A percentile compares a stretch with the other conserved stretches of the same genome.
These are phyloP conservation scores for Papio anubis DNA, from an alignment of 2,113 vertebrate genomes.

Conservation along the genomic window DNA sequence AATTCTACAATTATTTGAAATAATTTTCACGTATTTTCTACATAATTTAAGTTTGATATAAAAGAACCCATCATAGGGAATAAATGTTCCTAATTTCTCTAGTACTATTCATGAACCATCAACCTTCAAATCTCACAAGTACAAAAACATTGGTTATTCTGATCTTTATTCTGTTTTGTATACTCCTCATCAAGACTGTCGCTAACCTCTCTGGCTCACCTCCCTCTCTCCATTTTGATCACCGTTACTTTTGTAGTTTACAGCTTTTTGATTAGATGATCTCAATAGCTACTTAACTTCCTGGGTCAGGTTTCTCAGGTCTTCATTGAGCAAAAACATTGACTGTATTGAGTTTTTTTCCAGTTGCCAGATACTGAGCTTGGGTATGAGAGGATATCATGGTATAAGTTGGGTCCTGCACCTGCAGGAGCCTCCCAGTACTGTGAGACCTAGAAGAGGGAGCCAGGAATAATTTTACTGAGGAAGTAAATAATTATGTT, in stretches of 20 bases:
- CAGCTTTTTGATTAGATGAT: background rate
- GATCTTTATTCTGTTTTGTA: background rate
- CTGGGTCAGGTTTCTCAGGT: background rate
- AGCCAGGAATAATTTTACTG: background rate
- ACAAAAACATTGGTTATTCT: background rate
- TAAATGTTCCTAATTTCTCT: background rate
- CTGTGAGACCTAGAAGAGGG: background rate
- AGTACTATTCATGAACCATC: background rate
- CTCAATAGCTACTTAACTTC: background rate
- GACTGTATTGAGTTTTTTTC: background rate
- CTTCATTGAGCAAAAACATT: background rate
- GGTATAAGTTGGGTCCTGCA: background rate
- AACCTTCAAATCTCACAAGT: background rate
- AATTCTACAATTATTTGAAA: slow-evolving; percentile 30
- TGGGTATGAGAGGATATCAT: background rate
- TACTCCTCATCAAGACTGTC: background rate
- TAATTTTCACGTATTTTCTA: background rate
- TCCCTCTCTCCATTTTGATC: background rate
- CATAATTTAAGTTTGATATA: background rate
- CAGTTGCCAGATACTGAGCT: background rate
- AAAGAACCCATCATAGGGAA: background rate
- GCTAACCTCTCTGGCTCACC: background rate
- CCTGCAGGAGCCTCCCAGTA: background rate
- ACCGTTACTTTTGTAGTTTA: background rate
- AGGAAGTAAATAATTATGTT: slow-evolving; percentile 4